Evolutionary conservation across 2,113 vertebrate genomes (phyloP).

Genomic region (Polyodon spathula): DNA sequence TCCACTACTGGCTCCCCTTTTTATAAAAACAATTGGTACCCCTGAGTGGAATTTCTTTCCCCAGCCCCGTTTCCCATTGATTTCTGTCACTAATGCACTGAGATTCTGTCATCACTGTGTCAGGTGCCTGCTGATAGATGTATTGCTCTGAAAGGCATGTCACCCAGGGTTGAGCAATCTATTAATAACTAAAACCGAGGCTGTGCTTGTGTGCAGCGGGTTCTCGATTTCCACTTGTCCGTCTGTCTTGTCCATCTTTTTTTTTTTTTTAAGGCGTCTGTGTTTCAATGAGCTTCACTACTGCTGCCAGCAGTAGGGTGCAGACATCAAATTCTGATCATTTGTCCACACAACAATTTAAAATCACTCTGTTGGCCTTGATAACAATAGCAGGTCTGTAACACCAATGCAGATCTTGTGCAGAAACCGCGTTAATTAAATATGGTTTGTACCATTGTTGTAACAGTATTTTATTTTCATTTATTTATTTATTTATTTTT

Average conservation of each 20-base stretch:
- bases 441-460: too few relatives aligned
- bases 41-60: background rate
- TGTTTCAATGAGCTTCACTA: too few relatives aligned
- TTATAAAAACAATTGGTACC: constrained; percentile 2
- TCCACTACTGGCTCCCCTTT: background rate
- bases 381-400: too few relatives aligned
- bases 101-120: constrained; percentile 5
- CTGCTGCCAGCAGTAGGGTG: too few relatives aligned
- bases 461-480: too few relatives aligned
- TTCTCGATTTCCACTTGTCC: background rate
- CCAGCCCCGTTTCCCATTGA: constrained; percentile 3
- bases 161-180: constrained; percentile 11
- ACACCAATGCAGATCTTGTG: too few relatives aligned
- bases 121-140: constrained; percentile 10
- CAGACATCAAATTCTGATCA: too few relatives aligned
- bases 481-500: too few relatives aligned
- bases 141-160: background rate
- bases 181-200: constrained; percentile 9
- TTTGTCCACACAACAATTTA: too few relatives aligned
- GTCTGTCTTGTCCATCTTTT: background rate
- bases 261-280: too few relatives aligned
- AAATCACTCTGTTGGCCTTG: too few relatives aligned
- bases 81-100: constrained; percentile 12
- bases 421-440: too few relatives aligned
- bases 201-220: background rate